phyloP scores from a whole-genome alignment of 92 coral and sea anemone species.

The Epizoanthus illoricatus region DNA sequence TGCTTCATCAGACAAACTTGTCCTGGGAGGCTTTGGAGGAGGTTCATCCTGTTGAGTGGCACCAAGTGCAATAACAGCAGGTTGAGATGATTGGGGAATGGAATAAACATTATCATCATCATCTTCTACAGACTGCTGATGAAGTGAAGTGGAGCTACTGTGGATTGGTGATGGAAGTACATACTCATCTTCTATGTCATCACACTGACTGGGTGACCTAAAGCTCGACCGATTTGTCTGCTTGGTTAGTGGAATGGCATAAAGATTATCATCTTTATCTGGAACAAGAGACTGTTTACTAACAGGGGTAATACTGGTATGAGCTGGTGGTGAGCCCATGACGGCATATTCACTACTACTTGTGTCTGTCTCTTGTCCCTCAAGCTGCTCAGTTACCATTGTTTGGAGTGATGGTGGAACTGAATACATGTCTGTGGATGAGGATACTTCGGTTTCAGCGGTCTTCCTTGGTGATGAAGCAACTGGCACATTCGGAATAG shows the following conservation, averaged over 20 bases:
- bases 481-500: slow-evolving; percentile 15
- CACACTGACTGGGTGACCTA: neutral
- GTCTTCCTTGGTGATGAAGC: slow-evolving; percentile 1
- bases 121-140: neutral
- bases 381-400: too few species aligned
- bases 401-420: slow-evolving; percentile 20
- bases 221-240: neutral
- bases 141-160: neutral
- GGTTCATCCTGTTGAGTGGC: neutral
- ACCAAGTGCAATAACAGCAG: neutral
- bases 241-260: slow-evolving; percentile 14
- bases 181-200: neutral
- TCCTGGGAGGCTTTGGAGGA: slow-evolving; percentile 18
- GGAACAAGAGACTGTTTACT: neutral
- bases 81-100: neutral
- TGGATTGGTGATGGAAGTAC: neutral
- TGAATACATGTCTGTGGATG: slow-evolving; percentile 18
- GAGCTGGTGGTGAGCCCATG: neutral
- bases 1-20: slow-evolving; percentile 23
- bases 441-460: neutral
- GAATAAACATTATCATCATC: slow-evolving; percentile 23
- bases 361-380: neutral
- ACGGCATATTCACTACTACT: neutral
- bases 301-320: neutral
- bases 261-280: slow-evolving; percentile 3